phyloP scores from a whole-genome alignment of 2,888 invertebrate genomes.

The Dichetophora obliterata region DNA sequence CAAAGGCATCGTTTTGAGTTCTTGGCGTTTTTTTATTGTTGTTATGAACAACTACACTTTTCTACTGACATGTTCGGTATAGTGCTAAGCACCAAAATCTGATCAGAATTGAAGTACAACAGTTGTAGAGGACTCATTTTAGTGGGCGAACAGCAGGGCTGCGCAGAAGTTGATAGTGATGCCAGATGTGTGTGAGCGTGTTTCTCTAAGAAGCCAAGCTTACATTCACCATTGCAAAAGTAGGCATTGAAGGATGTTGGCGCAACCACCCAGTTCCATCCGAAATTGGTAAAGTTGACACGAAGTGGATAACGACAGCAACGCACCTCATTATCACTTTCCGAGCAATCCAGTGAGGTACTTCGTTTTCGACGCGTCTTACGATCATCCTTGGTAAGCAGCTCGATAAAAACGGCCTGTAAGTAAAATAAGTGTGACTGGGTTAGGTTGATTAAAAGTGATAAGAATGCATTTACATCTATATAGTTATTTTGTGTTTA shows the following conservation, averaged over 20 bases:
- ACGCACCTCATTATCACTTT: constrained; percentile 78
- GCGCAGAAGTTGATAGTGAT: constrained; percentile 84
- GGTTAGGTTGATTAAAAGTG: not conserved
- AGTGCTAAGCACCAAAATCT: constrained; percentile 88
- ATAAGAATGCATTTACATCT: not conserved
- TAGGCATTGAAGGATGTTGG: constrained; percentile 95
- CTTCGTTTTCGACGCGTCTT: constrained; percentile 76
- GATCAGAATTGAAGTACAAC: constrained; percentile 91
- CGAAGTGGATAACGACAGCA: constrained; percentile 95
- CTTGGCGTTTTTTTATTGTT: not conserved
- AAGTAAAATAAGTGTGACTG: not conserved
- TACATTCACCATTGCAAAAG: constrained; percentile 96
- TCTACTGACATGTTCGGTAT: constrained; percentile 96
- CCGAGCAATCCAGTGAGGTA: constrained; percentile 86
- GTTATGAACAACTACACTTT: constrained; percentile 90
- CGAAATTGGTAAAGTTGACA: constrained; percentile 89
- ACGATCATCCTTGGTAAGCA: constrained; percentile 65
- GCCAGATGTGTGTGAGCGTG: constrained; percentile 91
- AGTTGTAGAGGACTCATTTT: constrained; percentile 90
- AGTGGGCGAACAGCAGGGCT: constrained; percentile 93
- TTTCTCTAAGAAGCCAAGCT: constrained; percentile 86
- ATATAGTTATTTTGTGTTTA: not conserved
- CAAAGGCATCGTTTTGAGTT: not conserved
- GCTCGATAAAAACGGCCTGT: constrained; percentile 67
- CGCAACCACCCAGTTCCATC: constrained; percentile 98